phyloP scores from a whole-genome alignment of 2,888 invertebrate genomes.

The Bugula neritina region DNA sequence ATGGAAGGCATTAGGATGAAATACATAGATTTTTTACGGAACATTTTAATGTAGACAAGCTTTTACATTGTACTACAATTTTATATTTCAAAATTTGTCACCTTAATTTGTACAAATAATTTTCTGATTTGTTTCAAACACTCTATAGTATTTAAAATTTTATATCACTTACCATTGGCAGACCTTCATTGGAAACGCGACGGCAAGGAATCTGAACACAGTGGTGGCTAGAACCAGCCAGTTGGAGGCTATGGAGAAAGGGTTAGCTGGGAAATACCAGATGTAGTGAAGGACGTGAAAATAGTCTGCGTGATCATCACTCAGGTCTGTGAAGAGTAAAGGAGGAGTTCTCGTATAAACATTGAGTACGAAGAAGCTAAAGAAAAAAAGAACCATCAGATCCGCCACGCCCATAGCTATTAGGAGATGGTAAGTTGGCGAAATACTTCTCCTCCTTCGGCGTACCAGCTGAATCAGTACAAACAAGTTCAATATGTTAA shows the following conservation, averaged over 20 bases:
- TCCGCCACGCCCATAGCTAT: conserved; percentile 24
- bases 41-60: too few species aligned
- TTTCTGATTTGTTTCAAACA: too few species aligned
- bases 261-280: conserved; percentile 17
- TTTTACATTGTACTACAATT: too few species aligned
- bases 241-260: conserved; percentile 6
- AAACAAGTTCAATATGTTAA: not conserved
- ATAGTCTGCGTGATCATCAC: not conserved
- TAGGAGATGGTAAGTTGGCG: conserved; percentile 1
- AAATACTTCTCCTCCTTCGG: not conserved
- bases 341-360: not conserved
- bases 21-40: too few species aligned
- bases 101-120: too few species aligned
- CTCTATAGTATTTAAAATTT: too few species aligned
- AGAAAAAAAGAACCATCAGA: not conserved
- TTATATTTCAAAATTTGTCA: too few species aligned
- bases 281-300: not conserved
- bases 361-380: not conserved
- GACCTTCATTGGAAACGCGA: conserved; percentile 22
- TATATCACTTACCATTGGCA: conserved; percentile 1
- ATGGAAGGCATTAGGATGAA: too few species aligned
- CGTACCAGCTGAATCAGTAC: conserved; percentile 13
- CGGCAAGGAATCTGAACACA: conserved; percentile 27
- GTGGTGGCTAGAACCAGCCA: conserved; percentile 20
- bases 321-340: not conserved